Conservation (phyloP, 2,113 vertebrate genomes). For the Poeciliopsis occidentalis region DNA sequence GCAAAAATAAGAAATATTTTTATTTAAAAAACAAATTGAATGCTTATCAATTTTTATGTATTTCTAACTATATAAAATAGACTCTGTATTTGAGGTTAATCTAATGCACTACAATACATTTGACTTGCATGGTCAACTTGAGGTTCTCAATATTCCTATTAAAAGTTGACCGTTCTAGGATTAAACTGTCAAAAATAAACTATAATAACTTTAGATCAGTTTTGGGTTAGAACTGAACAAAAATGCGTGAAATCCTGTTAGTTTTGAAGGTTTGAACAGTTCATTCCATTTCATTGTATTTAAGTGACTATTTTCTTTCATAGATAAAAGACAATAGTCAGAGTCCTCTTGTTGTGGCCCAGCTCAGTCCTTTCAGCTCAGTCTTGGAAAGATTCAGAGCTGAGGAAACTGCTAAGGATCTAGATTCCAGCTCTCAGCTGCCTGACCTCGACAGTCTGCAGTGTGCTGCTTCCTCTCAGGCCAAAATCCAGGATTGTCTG, state of each 20-base stretch:
- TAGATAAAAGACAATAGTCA: conserved; percentile 36
- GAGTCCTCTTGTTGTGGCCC: not conserved
- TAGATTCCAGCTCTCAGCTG: conserved; percentile 13
- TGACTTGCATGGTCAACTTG: not conserved
- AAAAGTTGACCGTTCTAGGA: not conserved
- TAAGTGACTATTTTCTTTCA: not conserved
- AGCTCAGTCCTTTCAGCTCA: conserved; percentile 3
- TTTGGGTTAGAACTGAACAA: not conserved
- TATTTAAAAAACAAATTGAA: too few relatives aligned
- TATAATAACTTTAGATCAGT: not conserved
- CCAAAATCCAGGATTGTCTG: conserved; percentile 5
- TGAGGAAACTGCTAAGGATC: conserved; percentile 41
- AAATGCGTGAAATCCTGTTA: not conserved
- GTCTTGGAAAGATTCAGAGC: conserved; percentile 44
- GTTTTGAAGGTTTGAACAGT: not conserved
- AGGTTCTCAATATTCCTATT: not conserved
- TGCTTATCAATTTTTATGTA: too few relatives aligned
- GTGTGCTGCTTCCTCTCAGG: conserved; percentile 2
- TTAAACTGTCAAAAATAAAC: not conserved
- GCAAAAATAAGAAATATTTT: too few relatives aligned
- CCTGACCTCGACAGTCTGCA: conserved; percentile 16
- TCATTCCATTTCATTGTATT: not conserved
- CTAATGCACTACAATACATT: not conserved
- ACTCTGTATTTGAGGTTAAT: not conserved
- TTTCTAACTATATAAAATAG: too few relatives aligned